A percentile compares a stretch with the other conserved stretches of the same genome.
Conservation (phyloP, 2,797 vertebrate genomes). For the Percopsis omiscomaycus region DNA sequence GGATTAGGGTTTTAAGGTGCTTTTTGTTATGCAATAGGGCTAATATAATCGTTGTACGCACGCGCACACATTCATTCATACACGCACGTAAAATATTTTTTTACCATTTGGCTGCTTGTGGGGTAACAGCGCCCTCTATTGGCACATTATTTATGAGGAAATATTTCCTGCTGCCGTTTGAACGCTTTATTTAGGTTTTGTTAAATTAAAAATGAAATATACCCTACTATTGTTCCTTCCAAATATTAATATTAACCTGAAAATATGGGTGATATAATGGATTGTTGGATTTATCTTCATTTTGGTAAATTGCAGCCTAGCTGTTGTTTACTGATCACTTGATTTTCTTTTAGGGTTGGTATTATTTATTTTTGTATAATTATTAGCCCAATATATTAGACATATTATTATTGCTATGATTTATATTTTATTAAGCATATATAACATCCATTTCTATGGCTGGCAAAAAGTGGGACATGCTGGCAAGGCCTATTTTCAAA, state of each 20-base stretch:
- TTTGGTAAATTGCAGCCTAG: not conserved
- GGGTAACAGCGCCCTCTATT: conserved; percentile 69
- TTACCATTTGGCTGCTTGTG: not conserved
- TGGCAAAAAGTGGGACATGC: not conserved
- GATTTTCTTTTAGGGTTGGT: not conserved
- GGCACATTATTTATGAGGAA: conserved; percentile 4
- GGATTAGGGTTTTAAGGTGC: too few species aligned
- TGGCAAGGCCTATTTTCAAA: conserved; percentile 39
- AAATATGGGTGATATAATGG: not conserved
- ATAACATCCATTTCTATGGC: not conserved
- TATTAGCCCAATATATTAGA: not conserved
- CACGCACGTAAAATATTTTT: not conserved
- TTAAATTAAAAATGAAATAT: not conserved
- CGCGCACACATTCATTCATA: conserved; percentile 1
- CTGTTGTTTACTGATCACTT: not conserved
- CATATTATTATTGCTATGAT: conserved; percentile 6
- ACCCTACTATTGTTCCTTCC: too few species aligned
- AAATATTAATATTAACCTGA: not conserved
- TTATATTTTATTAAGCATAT: not conserved
- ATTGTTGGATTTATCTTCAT: too few species aligned
- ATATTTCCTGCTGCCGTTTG: not conserved
- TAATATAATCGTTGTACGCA: not conserved
- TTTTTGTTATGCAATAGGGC: not conserved
- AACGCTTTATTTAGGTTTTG: not conserved
- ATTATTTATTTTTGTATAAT: not conserved